Evolutionary conservation across 2,888 invertebrate species (phyloP), one percentile per base, ranked within the genome.

Genomic region (Zonitis immaculata): DNA sequence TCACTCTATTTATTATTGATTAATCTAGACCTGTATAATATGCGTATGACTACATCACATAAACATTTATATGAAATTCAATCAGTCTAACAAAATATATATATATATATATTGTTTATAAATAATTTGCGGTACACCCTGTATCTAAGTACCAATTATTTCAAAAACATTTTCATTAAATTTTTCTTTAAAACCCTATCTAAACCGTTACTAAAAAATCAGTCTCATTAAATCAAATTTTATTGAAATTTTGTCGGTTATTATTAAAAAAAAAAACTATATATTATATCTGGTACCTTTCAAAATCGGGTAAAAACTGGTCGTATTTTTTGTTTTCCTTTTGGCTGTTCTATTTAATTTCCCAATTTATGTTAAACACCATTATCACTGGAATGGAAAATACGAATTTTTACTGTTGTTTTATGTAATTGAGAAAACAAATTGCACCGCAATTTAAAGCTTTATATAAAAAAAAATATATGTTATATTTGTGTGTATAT

Each of bases 81-180:
- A 53, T 56, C 56, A 56, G 56, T 56, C 56, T 56, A 56, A 56
- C 50, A 45, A 53, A 56, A 53, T 50, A 56, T n/a, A n/a, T n/a
- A n/a, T n/a, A n/a, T n/a, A n/a, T n/a, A n/a, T n/a, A n/a, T 49
- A 56, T 54, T 50, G 50, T 39, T 11, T 49, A 52, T 50, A 53
- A 56, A 56, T 50, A 56, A 56, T 53, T 45, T 52, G 39, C 53
- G 50, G 44, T 53, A 47, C 56, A 56, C 56, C 56, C 56, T 56
- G 56, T 26, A 4, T 56, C 52, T 56, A 56, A 52, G 52, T 52
- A 56, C 47, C 22, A 30, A 28, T 42, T 42, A 51, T 51, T 52
- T 50, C 6, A 39, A 20, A 32, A 35, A 30, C 1, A 3, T 32
- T 32, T 14, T 14, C 7, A 46, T 47, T 52, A 52, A 55, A 42